Evolutionary conservation across 92 coral and sea anemone species (phyloP).

Genomic region (Parazoanthus atlanticus): DNA sequence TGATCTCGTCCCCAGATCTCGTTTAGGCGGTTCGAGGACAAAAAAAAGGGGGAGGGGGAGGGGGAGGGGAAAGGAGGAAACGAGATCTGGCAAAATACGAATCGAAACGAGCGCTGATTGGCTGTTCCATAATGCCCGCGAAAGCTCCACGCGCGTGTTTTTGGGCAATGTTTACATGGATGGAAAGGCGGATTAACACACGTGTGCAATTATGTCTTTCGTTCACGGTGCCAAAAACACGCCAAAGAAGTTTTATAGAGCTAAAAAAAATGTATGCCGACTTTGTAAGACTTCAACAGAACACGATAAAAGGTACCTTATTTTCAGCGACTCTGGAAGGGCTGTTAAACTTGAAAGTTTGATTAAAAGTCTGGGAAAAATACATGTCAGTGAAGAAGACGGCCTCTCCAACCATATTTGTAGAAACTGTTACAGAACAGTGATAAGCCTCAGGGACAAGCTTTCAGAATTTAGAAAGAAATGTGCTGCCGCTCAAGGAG

Average conservation of each 20-base stretch:
- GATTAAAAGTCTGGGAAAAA: constrained; percentile 6
- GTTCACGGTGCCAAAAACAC: neutral
- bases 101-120: constrained; percentile 18
- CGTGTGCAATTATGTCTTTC: too few species aligned
- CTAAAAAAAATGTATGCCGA: neutral
- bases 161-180: too few species aligned
- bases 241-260: neutral
- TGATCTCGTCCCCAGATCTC: neutral
- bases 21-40: neutral
- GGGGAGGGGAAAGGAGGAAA: neutral
- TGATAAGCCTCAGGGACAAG: neutral
- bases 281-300: neutral
- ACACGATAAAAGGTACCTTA: constrained; percentile 6
- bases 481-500: too few species aligned
- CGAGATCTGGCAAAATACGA: neutral
- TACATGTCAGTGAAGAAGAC: constrained; percentile 12
- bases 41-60: neutral
- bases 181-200: too few species aligned
- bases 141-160: constrained; percentile 14
- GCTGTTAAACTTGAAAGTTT: constrained; percentile 18
- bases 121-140: constrained; percentile 4
- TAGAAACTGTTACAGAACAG: constrained; percentile 12
- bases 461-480: constrained; percentile 3
- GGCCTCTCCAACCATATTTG: neutral
- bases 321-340: constrained; percentile 26